phyloP scores from a whole-genome alignment of 2,113 vertebrate genomes.

The Anser brachyrhynchus region DNA sequence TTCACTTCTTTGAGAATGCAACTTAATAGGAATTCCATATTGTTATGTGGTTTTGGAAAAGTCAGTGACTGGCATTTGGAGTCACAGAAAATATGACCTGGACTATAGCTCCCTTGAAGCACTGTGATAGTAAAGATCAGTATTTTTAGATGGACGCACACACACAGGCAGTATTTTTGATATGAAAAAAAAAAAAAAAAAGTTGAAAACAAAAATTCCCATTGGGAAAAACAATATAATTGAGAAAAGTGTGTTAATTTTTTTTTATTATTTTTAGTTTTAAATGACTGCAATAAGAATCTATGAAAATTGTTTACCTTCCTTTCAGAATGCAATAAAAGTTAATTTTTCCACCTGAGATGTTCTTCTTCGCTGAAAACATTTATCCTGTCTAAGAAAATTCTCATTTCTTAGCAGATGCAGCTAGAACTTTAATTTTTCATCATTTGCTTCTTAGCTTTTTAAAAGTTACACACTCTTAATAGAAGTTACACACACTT shows the following conservation, averaged over 20 bases:
- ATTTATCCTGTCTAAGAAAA: neutral
- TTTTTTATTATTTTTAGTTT: neutral
- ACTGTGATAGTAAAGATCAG: neutral
- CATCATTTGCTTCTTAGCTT: too few relatives aligned
- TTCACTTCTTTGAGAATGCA: neutral
- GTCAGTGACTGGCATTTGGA: neutral
- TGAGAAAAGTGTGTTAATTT: neutral
- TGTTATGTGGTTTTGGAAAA: neutral
- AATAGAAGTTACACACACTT: too few relatives aligned
- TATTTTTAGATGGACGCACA: neutral
- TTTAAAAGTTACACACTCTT: too few relatives aligned
- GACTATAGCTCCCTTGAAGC: neutral
- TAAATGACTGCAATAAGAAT: neutral
- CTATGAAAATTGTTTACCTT: fast-evolving
- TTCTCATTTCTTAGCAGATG: neutral
- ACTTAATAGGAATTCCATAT: neutral
- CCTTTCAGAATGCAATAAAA: neutral
- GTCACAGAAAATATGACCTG: neutral
- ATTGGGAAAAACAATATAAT: neutral
- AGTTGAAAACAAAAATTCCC: neutral
- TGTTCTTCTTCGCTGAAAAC: neutral
- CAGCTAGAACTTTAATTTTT: neutral
- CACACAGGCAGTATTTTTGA: neutral
- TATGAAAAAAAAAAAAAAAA: neutral
- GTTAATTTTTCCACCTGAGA: neutral